Conservation (phyloP, 1,140 invertebrate genomes). For the Drosophila pseudoananassae region DNA sequence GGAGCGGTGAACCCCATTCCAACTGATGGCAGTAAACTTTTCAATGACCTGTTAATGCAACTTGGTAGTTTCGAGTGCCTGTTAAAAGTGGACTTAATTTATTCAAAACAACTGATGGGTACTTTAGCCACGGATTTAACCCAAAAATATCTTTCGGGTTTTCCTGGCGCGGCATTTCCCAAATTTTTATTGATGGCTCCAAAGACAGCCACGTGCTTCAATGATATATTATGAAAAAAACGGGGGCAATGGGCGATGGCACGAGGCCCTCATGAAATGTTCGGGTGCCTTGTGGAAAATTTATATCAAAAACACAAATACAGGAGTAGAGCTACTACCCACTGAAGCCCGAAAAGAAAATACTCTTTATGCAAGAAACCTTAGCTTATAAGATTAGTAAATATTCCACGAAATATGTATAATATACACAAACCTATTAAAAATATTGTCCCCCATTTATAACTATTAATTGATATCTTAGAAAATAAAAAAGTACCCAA, state of each 20-base stretch:
- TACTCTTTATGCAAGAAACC: not conserved
- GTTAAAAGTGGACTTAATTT: not conserved
- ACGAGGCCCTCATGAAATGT: not conserved
- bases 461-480: not conserved
- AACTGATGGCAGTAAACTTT: conserved; percentile 17
- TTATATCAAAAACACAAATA: not conserved
- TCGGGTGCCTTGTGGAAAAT: not conserved
- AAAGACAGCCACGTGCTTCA: conserved; percentile 46
- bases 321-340: not conserved
- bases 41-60: conserved; percentile 10
- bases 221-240: conserved; percentile 24
- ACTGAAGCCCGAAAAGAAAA: not conserved
- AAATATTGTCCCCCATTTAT: not conserved
- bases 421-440: too few relatives aligned
- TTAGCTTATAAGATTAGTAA: not conserved
- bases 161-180: conserved; percentile 23
- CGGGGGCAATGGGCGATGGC: not conserved
- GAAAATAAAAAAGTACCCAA: not conserved
- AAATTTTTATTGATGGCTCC: conserved; percentile 56
- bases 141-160: conserved; percentile 22
- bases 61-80: conserved; percentile 2
- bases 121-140: conserved; percentile 17
- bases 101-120: not conserved
- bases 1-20: conserved; percentile 10
- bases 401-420: too few relatives aligned